A percentile compares a stretch with the other conserved stretches of the same genome.
phyloP scores from a whole-genome alignment of 2,113 vertebrate species.

The Ciconia boyciana region DNA sequence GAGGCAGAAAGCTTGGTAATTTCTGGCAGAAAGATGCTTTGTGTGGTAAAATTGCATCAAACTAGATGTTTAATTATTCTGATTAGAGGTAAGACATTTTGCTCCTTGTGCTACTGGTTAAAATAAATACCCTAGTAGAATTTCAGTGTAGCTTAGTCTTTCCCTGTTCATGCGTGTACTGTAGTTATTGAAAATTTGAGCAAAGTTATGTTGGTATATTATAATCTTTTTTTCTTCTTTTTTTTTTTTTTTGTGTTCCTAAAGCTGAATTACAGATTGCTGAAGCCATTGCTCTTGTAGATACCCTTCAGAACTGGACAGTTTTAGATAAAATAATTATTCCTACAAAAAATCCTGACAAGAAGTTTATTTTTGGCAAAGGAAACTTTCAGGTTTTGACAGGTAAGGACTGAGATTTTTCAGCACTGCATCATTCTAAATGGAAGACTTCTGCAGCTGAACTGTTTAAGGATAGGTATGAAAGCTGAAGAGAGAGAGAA shows the following conservation, averaged over 20 bases:
- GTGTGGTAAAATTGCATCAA: not conserved
- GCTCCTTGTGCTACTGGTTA: not conserved
- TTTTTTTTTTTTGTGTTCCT: not conserved
- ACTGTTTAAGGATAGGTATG: not conserved
- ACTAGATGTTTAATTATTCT: not conserved
- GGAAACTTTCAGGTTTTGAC: constrained; percentile 86
- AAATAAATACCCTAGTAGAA: not conserved
- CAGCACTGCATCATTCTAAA: not conserved
- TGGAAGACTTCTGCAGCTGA: not conserved
- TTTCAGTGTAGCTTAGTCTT: not conserved
- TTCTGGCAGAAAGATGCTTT: not conserved
- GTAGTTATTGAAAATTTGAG: not conserved
- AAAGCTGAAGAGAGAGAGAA: not conserved
- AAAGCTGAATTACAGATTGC: constrained; percentile 86
- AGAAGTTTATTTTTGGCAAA: constrained; percentile 84
- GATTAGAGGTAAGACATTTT: not conserved
- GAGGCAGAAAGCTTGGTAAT: not conserved
- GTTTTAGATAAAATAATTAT: constrained; percentile 83
- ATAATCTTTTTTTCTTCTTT: not conserved
- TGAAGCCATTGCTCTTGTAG: constrained; percentile 84
- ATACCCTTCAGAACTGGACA: constrained; percentile 84
- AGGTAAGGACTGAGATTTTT: constrained; percentile 70
- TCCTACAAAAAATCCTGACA: constrained; percentile 83
- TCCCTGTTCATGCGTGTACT: not conserved
- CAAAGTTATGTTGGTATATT: not conserved